Conservation (phyloP, 2,113 vertebrate genomes). For the Theropithecus gelada region DNA sequence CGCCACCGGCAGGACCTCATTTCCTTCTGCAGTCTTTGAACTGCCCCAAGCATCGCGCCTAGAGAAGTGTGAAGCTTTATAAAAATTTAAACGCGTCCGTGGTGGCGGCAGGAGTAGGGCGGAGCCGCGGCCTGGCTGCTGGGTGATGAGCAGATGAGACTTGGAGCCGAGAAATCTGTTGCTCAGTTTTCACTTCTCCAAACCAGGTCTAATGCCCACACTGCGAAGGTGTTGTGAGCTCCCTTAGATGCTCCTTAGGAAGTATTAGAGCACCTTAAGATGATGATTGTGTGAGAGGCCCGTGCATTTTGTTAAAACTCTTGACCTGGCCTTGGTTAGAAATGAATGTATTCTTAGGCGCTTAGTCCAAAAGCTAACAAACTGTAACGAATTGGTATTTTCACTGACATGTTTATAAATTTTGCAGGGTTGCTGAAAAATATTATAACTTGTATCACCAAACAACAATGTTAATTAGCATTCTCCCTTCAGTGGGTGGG, state of each 20-base stretch:
- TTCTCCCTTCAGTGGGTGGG: neutral
- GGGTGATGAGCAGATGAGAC: neutral
- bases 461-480: neutral
- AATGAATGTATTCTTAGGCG: neutral
- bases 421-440: slow-evolving; percentile 18
- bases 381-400: neutral
- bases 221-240: neutral
- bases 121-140: slow-evolving; percentile 59
- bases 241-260: neutral
- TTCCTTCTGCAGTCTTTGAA: slow-evolving; percentile 41
- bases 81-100: slow-evolving; percentile 62
- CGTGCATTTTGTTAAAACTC: neutral
- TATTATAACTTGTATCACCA: neutral
- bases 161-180: neutral
- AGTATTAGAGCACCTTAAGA: neutral
- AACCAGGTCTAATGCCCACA: neutral
- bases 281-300: neutral
- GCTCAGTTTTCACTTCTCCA: neutral
- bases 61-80: slow-evolving; percentile 55
- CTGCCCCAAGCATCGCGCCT: slow-evolving; percentile 34
- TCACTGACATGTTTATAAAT: neutral
- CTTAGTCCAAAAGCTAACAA: slow-evolving; percentile 11
- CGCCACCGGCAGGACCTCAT: neutral
- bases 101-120: slow-evolving; percentile 49
- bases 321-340: neutral